Conservation (phyloP, 1,140 invertebrate species). For the Drosophila kanapiae region DNA sequence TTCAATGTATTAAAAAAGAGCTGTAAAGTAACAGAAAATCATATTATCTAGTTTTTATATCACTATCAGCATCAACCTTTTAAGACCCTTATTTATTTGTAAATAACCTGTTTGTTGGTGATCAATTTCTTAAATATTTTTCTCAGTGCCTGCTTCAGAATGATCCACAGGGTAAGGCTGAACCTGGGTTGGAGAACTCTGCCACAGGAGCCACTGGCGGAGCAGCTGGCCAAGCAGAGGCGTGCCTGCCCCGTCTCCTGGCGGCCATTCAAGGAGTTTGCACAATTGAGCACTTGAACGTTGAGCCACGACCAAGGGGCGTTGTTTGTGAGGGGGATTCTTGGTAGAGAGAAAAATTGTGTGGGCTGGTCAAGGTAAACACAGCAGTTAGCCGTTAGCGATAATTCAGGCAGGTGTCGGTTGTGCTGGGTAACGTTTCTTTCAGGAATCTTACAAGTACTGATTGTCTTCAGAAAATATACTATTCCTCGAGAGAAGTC, state of each 20-base stretch:
- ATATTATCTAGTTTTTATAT: too few relatives aligned
- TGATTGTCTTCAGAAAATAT: background rate
- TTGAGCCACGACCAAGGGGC: slow-evolving; percentile 53
- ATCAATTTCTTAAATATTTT: background rate
- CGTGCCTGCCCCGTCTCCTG: slow-evolving; percentile 21
- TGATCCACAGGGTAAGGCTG: slow-evolving; percentile 18
- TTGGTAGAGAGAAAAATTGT: slow-evolving; percentile 25
- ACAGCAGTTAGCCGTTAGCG: slow-evolving; percentile 43
- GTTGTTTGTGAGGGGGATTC: slow-evolving; percentile 58
- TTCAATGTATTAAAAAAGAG: background rate
- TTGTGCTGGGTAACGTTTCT: background rate
- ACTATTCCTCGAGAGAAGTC: background rate
- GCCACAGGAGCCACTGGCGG: slow-evolving; percentile 30
- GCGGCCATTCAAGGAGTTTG: slow-evolving; percentile 52
- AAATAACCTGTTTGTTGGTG: background rate
- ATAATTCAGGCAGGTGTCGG: slow-evolving; percentile 39
- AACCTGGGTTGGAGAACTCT: slow-evolving; percentile 16
- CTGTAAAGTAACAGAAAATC: background rate
- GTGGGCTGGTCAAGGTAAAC: slow-evolving; percentile 53
- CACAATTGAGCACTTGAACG: slow-evolving; percentile 79
- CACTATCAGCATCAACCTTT: too few relatives aligned
- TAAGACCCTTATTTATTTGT: background rate
- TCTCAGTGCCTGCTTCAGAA: slow-evolving; percentile 18
- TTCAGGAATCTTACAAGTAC: background rate
- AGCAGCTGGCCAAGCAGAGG: slow-evolving; percentile 48